Evolutionary conservation across 2,888 invertebrate species (phyloP), one percentile per base, ranked within the genome.

Genomic region (Gibbula magus): DNA sequence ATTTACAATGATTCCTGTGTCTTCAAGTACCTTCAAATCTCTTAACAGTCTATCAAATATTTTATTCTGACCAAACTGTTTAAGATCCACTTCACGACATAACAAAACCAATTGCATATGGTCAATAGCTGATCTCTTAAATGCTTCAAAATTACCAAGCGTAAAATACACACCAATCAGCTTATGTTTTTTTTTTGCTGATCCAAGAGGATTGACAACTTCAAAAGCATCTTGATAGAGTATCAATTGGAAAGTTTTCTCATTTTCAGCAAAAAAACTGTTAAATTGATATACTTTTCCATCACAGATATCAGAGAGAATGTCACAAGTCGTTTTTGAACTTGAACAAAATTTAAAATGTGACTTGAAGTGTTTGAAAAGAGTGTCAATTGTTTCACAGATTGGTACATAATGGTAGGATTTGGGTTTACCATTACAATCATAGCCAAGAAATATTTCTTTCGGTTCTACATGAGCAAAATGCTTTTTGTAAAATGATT

Each of bases 201-300:
- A 83, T 22, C 81, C 81, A 8, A 83, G 67, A 53, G 83, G 81
- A 78, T 81, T 83, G 4, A 83, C 83, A 18, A 81, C 81, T 66
- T 83, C 83, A 81, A 83, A 83, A n/a, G 81, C 81, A 81, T 83
- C 81, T 32, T 79, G 83, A 75, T 83, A 83, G 18, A 83, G 29
- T 22, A 83, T 78, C 2, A 83, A 61, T 5, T 53, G 18, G 18
- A 83, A 61, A 25, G 70, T 29, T 45, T 45, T 45, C 4, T 45
- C 45, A 45, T 10, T 45, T 7, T 10, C 10, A 45, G 45, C 45
- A 45, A 45, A 45, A 45, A 45, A 45, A 45, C 8, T 4, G 45
- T 45, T 45, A 45, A 10, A 45, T 45, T 45, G 4, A 45, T 45
- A 45, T 45, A 45, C 45, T 45, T 45, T 45, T 45, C 45, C 45